Base-by-base conservation (phyloP, 1,140 invertebrate genomes). In the Temnothorax longispinosus region DNA sequence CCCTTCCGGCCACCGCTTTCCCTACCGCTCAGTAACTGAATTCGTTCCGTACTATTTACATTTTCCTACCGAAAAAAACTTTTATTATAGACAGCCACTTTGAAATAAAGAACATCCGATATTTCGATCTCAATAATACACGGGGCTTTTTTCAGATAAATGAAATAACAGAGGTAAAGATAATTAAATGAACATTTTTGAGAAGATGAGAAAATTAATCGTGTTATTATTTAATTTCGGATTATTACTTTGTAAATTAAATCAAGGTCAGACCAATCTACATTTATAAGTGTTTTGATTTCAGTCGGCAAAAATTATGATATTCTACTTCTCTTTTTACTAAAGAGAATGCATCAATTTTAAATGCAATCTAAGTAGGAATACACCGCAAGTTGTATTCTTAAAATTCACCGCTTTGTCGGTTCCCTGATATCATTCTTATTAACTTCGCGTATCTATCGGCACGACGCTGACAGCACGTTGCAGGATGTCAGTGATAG, bases 401-500 rank as follows among this genome's bases (percentile, higher is more conserved):
- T 38, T 38, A 64, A 77, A 76, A 41, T 27, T 62, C 35, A 10
- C 3, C 8, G 27, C 10, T 77, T 50, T 50, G 47, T 13, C 38
- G 38, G 38, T 6, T 58, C 3, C 1, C 27, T 10, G 74, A 76
- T 60, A 76, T 60, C 13, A 38, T 5, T 67, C n/a, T 65, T 13
- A 65, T 50, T 78, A 78, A 78, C 1, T 11, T 11, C 10, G 10
- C 15, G 38, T 41, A 27, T 80, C 62, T 67, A 54, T 11, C 35
- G 11, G 11, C 38, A 27, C 38, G 11, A 64, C 10, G 18, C 4
- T n/a, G n/a, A 65, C 3, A 50, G 18, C 18, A 8, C 13, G 18
- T n/a, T 21, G 35, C 52, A 35, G 15, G n/a, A 81, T 32, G 56
- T 50, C 32, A 81, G 38, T 58, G 50, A 81, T 71, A 81, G 78